Evolutionary conservation across 2,888 invertebrate species (phyloP), one percentile per base, ranked within the genome.

Genomic region (Metopia argyrocephala): DNA sequence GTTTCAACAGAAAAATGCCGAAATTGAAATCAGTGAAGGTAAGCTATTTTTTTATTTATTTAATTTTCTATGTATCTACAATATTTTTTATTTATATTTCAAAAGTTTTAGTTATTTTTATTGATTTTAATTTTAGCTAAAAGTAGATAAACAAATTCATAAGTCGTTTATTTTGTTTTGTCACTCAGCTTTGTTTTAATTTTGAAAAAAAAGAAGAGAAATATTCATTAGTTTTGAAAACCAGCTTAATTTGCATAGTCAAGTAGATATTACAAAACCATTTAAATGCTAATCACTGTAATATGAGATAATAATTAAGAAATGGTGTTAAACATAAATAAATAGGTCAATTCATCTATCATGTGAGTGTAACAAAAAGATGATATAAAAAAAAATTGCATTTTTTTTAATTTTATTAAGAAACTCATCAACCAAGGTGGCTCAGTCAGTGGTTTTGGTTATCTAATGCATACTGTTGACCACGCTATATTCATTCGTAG

Each of bases 1-100:
- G 85, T 89, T 90, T 78, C 88, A 89, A 82, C 85, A 88, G 71
- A 89, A 89, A 83, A 87, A 88, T 82, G 89, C 90, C 75, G 89
- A 90, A 85, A 87, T 90, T 79, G 89, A 90, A 80, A 87, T 90
- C 70, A 87, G 89, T 71, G 91, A 90, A 89, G 90, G 91, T 90
- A 84, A 89, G 88, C 1, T 20, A 23, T 15, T 38, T 59, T 15
- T 59, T 50, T n/a, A 15, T 45, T 71, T 52, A 9, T 50, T 61
- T 7, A 6, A 3, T 73, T 46, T 27, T 7, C 56, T 18, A 12
- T 27, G 48, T 23, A 18, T n/a, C 31, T 23, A 4, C 38, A 31
- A 18, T 12, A 45, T 25, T 18, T n/a, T n/a, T n/a, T 38, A 38
- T 38, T 38, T 38, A 38, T 38, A 3, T 38, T 6, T 2, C 38